phyloP scores from a whole-genome alignment of 2,113 vertebrate species.

The Danionella cerebrum region DNA sequence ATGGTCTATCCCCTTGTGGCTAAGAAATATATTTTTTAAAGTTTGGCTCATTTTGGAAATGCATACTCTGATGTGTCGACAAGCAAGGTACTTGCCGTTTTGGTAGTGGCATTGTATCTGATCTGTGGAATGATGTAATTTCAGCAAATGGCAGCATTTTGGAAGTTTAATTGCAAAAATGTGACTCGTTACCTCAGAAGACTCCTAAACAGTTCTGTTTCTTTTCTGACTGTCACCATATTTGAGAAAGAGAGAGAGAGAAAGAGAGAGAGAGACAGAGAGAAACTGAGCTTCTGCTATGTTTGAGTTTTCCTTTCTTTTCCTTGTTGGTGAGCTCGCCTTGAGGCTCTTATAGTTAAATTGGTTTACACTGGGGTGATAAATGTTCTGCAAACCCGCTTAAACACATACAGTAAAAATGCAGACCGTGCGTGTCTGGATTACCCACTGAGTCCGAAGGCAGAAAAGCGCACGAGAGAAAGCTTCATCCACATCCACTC shows the following conservation, averaged over 20 bases:
- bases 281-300: slow-evolving; percentile 66
- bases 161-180: slow-evolving; percentile 59
- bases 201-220: slow-evolving; percentile 50
- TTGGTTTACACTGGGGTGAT: slow-evolving; percentile 74
- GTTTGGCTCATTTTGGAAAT: too few relatives aligned
- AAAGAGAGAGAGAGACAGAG: too few relatives aligned
- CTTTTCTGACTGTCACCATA: slow-evolving; percentile 46
- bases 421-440: slow-evolving; percentile 74
- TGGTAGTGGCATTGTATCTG: too few relatives aligned
- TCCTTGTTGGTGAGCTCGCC: slow-evolving; percentile 54
- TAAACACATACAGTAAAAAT: slow-evolving; percentile 71
- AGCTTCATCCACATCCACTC: slow-evolving; percentile 64
- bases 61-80: too few relatives aligned
- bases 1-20: too few relatives aligned
- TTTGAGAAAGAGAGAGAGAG: too few relatives aligned
- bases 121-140: too few relatives aligned
- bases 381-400: slow-evolving; percentile 75
- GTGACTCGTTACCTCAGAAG: slow-evolving; percentile 62
- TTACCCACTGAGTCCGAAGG: slow-evolving; percentile 63
- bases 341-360: slow-evolving; percentile 68
- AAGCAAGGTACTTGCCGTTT: too few relatives aligned
- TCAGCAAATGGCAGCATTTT: too few relatives aligned
- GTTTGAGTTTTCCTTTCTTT: slow-evolving; percentile 62
- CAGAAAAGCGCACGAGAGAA: slow-evolving; percentile 60
- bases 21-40: too few relatives aligned